These are phyloP conservation scores for Sphyrna mokarran DNA, from an alignment of 2,113 vertebrate genomes.

Conservation along the genomic window DNA sequence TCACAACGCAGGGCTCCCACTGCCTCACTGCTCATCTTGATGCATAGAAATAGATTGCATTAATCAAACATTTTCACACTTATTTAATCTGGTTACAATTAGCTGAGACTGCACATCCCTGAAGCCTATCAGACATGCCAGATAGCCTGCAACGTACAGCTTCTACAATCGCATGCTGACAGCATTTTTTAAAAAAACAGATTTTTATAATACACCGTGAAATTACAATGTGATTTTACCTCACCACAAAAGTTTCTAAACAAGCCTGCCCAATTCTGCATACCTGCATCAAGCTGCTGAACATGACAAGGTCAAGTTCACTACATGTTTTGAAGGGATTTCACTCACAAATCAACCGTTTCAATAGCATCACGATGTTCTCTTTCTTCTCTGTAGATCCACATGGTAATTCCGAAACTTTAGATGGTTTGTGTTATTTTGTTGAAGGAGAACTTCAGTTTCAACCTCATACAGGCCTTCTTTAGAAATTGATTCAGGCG, in stretches of 20 bases:
- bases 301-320: background rate
- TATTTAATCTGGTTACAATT: slow-evolving; percentile 48
- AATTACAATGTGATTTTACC: slow-evolving; percentile 51
- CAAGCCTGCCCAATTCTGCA: background rate
- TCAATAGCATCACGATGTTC: background rate
- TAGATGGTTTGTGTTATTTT: background rate
- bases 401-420: background rate
- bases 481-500: background rate
- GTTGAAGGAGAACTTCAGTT: background rate
- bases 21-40: slow-evolving; percentile 43
- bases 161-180: slow-evolving; percentile 43
- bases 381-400: background rate
- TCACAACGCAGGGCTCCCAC: slow-evolving; percentile 31
- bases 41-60: slow-evolving; percentile 45
- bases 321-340: background rate
- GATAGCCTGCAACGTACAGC: slow-evolving; percentile 41
- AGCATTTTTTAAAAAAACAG: slow-evolving; percentile 45
- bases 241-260: slow-evolving; percentile 46
- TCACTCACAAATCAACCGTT: slow-evolving; percentile 4
- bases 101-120: slow-evolving; percentile 43
- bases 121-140: slow-evolving; percentile 45
- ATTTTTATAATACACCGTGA: slow-evolving; percentile 55
- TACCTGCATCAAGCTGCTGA: slow-evolving; percentile 18
- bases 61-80: slow-evolving; percentile 48
- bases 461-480: background rate